Base-by-base conservation (phyloP, 2,797 vertebrate genomes). In the Myioborus miniatus region DNA sequence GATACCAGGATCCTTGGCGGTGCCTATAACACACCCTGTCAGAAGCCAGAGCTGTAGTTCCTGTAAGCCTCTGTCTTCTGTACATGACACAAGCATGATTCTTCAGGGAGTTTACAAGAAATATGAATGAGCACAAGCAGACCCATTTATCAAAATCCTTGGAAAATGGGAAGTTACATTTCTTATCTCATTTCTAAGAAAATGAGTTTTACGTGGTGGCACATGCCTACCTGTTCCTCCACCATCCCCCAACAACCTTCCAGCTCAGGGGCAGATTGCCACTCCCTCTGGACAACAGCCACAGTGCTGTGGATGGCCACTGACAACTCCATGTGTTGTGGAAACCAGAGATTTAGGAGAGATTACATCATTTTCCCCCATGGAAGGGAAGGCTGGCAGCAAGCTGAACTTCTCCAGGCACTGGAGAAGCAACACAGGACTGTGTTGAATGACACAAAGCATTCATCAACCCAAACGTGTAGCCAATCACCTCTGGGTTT, bases 11-110 rank as follows among this genome's bases (percentile, higher is more conserved):
- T 65, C 75, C 63, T 63, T 16, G n/a, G 30, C 1, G 1, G 4
- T 49, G 41, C 55, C 74, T 63, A 44, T 52, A 70, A 92, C 58
- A 20, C 47, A 78, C 5, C 0, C 0, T 2, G 18, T 55, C 37
- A 67, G 49, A 21, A 86, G 37, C n/a, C 34, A 2, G 0, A 82
- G 34, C 17, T 69, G 34, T 50, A 83, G 79, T 15, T 88, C 71
- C 79, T 89, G 8, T 56, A 60, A 84, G 62, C 41, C 60, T 55
- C 55, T 17, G n/a, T 29, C 53, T 46, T 24, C 85, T 4, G 0
- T 43, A 84, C 0, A 0, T 36, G 56, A 82, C 64, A 72, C 1
- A 1, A 87, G n/a, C 0, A 0, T 30, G 72, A 82, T 53, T 67
- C 21, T 4, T 41, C 30, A 17, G 20, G n/a, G 29, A 81, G 18